Evolutionary conservation across 2,888 invertebrate genomes (phyloP).

Genomic region (Xestoiulus laeticollis): DNA sequence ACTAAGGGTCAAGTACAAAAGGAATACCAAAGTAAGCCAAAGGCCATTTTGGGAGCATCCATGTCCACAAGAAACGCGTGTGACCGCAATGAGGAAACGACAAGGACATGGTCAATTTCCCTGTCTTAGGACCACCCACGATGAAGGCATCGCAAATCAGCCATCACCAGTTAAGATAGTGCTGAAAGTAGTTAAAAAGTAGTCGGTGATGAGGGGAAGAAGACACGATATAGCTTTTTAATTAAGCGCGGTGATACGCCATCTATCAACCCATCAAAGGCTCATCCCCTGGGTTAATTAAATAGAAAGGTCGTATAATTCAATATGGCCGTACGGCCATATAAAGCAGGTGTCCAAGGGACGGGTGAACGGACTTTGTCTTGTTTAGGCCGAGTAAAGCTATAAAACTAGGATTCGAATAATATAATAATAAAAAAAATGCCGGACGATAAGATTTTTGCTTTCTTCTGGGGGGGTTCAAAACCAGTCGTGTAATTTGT

Average conservation of each 20-base stretch:
- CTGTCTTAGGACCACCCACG: background rate
- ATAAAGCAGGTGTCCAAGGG: slow-evolving; percentile 23
- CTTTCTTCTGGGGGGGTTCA: background rate
- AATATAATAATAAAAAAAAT: background rate
- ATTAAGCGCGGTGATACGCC: background rate
- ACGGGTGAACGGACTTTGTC: background rate
- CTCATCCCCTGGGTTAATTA: background rate
- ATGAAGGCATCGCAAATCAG: background rate
- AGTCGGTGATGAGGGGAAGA: background rate
- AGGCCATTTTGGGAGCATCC: background rate
- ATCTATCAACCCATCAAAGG: background rate
- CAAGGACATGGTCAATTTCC: slow-evolving; percentile 10
- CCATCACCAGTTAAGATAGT: background rate
- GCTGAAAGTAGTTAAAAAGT: background rate
- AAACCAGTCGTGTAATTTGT: background rate
- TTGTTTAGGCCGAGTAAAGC: background rate
- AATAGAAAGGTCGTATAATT: background rate
- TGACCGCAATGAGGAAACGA: slow-evolving; percentile 6
- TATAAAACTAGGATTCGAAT: background rate
- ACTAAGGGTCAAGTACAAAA: background rate
- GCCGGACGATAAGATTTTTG: background rate
- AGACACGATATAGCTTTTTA: background rate
- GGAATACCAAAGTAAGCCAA: background rate
- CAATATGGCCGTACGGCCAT: background rate
- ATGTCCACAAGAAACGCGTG: background rate